Evolutionary conservation across 1,140 invertebrate species (phyloP), one percentile per base, ranked within the genome.

Genomic region (Drosophila melanica): DNA sequence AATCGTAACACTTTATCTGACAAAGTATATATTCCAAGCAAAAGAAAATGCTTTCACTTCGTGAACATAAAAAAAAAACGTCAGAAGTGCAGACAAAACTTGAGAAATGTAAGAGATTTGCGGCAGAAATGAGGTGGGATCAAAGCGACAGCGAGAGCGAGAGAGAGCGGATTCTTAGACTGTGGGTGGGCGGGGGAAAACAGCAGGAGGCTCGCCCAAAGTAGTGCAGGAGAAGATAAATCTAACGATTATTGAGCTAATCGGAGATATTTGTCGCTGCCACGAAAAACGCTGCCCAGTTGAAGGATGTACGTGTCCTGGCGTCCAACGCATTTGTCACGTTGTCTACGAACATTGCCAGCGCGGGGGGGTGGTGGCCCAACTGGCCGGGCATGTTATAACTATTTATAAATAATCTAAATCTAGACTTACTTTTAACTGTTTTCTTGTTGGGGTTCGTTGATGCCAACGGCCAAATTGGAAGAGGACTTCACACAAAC

Each of bases 211-310:
- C 5, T 8, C 1, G 6, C 30, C 7, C 30, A 33, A 33, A 41
- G 18, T 18, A 20, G 37, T 12, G 39, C 3, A 2, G n/a, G 20
- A 14, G 54, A 7, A 33, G 58, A 81, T 53, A 60, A 67, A 81
- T 77, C 63, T 58, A 81, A 81, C 79, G 73, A 81, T 81, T 81
- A 68, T 33, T 16, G n/a, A 27, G 39, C 35, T 20, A 35, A 14
- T 41, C 5, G 2, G 20, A 27, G 54, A 51, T 51, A 72, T 39
- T 45, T 14, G 33, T 45, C 41, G 30, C n/a, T 0, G n/a, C 14
- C n/a, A 3, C 11, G 51, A 59, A 12, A 27, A 27, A 27, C 23
- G 23, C 12, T 4, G 3, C 35, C 11, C 1, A 37, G 1, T 42
- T 7, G 4, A 8, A 10, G 42, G 16, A 44, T 44, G 51, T 39